A percentile compares a stretch with the other conserved stretches of the same genome.
Conservation (phyloP, 2,797 vertebrate species). For the Onychomys torridus region DNA sequence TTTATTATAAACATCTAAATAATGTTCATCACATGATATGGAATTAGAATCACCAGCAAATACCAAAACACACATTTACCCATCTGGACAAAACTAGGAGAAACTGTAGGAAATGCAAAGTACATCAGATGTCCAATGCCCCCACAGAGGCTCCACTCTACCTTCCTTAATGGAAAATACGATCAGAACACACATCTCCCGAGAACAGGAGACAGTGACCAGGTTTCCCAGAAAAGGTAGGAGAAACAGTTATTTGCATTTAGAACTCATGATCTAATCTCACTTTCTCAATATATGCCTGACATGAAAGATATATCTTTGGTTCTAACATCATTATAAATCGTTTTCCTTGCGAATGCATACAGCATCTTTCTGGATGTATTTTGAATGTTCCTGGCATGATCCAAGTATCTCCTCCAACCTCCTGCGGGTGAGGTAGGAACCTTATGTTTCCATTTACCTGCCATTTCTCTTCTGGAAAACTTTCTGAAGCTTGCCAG, state of each 20-base stretch:
- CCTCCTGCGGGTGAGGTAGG: neutral
- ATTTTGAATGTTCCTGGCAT: neutral
- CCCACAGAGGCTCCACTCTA: neutral
- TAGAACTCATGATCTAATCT: neutral
- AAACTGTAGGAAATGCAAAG: neutral
- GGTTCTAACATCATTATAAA: neutral
- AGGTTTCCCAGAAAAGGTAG: too few species aligned
- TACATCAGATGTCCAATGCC: neutral
- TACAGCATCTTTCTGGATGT: neutral
- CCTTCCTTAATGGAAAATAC: neutral
- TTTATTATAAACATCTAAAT: neutral
- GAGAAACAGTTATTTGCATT: neutral
- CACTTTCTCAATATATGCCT: neutral
- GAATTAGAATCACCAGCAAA: slow-evolving; percentile 2
- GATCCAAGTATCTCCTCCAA: neutral
- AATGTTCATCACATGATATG: neutral
- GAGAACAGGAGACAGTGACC: neutral
- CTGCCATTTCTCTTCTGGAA: slow-evolving; percentile 50
- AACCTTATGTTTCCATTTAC: slow-evolving; percentile 20
- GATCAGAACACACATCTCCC: neutral
- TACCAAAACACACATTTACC: neutral
- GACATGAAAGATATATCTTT: neutral
- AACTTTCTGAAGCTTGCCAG: slow-evolving; percentile 61
- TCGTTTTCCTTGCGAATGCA: neutral
- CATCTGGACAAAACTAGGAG: neutral